A percentile compares a stretch with the other conserved stretches of the same genome.
phyloP scores from a whole-genome alignment of 2,113 vertebrate species.

The Osmerus eperlanus region DNA sequence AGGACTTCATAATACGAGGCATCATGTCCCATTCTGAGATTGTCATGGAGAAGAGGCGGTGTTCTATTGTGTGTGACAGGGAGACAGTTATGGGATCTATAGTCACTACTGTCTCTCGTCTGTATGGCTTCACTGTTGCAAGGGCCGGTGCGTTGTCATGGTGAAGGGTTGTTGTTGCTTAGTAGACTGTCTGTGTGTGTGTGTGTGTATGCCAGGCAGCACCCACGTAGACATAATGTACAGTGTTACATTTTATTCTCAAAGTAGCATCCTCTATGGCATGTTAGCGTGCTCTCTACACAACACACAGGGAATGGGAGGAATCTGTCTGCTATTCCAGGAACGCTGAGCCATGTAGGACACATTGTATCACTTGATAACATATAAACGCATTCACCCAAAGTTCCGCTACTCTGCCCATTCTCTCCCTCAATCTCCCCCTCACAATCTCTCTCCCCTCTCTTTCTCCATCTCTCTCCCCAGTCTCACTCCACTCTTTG shows the following conservation, averaged over 20 bases:
- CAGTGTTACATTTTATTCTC: background rate
- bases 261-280: background rate
- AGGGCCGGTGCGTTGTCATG: background rate
- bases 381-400: background rate
- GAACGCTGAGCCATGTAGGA: background rate
- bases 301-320: background rate
- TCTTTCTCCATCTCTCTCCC: background rate
- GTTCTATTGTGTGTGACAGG: background rate
- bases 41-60: background rate
- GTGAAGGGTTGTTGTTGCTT: background rate
- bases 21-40: background rate
- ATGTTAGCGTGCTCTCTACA: too few species aligned
- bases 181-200: background rate
- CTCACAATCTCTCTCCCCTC: background rate
- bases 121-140: background rate
- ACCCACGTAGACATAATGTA: background rate
- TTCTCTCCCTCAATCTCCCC: background rate
- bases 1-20: background rate
- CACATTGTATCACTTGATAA: background rate
- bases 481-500: background rate
- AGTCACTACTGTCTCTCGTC: background rate
- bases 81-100: background rate
- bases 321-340: background rate
- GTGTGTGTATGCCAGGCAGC: background rate
- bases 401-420: background rate